A percentile compares a stretch with the other conserved stretches of the same genome.
Evolutionary conservation across 2,113 vertebrate genomes (phyloP).

Genomic region (Arvicanthis niloticus): DNA sequence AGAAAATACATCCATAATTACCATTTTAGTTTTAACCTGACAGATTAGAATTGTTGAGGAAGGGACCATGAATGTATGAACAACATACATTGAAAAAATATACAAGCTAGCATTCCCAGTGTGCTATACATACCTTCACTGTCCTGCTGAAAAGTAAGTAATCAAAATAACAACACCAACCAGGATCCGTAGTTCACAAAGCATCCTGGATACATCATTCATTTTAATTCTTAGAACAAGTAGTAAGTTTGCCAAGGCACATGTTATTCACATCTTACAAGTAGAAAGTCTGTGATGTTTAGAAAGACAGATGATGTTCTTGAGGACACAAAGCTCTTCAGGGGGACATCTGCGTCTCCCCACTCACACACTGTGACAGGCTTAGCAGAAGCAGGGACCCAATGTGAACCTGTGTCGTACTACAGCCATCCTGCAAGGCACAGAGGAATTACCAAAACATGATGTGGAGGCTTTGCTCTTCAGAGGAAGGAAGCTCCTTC

Average conservation of each 20-base stretch:
- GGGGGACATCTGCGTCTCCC: constrained; percentile 25
- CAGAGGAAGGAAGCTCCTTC: neutral
- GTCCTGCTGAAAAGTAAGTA: constrained; percentile 37
- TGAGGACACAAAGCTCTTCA: constrained; percentile 58
- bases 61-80: neutral
- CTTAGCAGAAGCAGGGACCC: constrained; percentile 19
- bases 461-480: neutral
- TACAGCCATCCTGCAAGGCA: neutral
- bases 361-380: neutral
- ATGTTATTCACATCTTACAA: constrained; percentile 52
- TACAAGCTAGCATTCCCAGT: neutral
- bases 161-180: constrained; percentile 9
- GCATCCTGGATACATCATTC: constrained; percentile 12
- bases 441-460: neutral
- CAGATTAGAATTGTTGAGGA: neutral
- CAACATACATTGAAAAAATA: constrained; percentile 19
- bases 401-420: neutral
- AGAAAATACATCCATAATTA: constrained; percentile 36
- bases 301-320: constrained; percentile 54
- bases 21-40: constrained; percentile 36
- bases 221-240: constrained; percentile 54
- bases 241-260: constrained; percentile 24
- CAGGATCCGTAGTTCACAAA: neutral
- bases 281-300: constrained; percentile 53
- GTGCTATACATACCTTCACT: neutral